phyloP scores from a whole-genome alignment of 1,140 invertebrate genomes.

The Drosophila orena region DNA sequence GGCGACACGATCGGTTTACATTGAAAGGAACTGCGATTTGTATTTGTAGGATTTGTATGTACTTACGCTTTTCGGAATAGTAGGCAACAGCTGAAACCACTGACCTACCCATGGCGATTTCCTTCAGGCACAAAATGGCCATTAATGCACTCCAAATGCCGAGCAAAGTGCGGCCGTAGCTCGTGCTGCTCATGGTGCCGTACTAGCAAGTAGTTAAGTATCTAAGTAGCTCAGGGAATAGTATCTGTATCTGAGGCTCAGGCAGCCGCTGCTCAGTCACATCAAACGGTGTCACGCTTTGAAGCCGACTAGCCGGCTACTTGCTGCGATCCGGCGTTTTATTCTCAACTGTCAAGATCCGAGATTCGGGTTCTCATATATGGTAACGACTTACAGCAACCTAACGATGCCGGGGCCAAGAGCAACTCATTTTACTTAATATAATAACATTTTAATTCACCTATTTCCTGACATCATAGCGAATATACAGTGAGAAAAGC shows the following conservation, averaged over 20 bases:
- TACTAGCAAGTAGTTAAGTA: constrained; percentile 11
- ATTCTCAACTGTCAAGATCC: constrained; percentile 26
- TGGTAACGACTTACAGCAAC: constrained; percentile 32
- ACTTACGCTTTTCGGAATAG: constrained; percentile 74
- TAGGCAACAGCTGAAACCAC: constrained; percentile 50
- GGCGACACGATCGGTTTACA: constrained; percentile 41
- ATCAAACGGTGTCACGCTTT: constrained; percentile 44
- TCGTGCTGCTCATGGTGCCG: constrained; percentile 48
- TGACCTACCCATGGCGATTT: constrained; percentile 9
- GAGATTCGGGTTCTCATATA: constrained; percentile 17
- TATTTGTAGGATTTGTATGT: no score
- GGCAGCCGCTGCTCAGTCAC: constrained; percentile 11
- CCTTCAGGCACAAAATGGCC: constrained; percentile 35
- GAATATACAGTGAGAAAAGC: background rate
- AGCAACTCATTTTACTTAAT: constrained; percentile 11
- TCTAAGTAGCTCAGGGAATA: background rate
- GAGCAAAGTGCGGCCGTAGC: constrained; percentile 12
- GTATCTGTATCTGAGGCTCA: background rate
- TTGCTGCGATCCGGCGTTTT: constrained; percentile 25
- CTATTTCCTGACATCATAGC: constrained; percentile 15
- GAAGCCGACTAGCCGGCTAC: constrained; percentile 25
- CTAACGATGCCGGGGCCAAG: constrained; percentile 36
- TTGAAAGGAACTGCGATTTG: background rate
- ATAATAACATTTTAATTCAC: constrained; percentile 11
- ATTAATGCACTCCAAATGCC: constrained; percentile 39